Base-by-base conservation (phyloP, 2,113 vertebrate species). In the Collichthys lucidus region DNA sequence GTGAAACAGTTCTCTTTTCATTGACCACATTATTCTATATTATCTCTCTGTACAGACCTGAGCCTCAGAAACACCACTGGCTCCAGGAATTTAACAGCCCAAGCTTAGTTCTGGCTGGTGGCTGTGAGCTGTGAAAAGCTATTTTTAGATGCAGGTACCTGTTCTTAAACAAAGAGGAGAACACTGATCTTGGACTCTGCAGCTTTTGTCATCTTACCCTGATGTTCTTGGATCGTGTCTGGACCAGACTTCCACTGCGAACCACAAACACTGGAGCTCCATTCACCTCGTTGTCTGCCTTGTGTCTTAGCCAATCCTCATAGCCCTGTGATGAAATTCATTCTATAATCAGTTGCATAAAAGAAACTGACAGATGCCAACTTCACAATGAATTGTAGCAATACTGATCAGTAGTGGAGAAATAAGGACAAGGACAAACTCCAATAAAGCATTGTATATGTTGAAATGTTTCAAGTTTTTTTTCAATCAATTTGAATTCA, bases 261-360 rank as follows among this genome's bases (percentile, higher is more conserved):
- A 99, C 97, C 83, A 99, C 98, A 86, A 97, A 98, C 80, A 99
- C 98, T 0, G 98, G 98, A 82, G 98, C 98, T 71, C 97, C 97
- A 0, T 99, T 99, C 67, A 99, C 98, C 95, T 99, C 98, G 75
- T 99, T 99, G 94, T 99, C 98, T 6, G 98, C 97, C 88, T 98
- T 99, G 92, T 99, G 98, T 60, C 98, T 95, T 80, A 99, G 95
- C 98, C 98, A 99, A 79, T 99, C 98, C 93, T 99, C 98, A 77
- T 98, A 99, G 69, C 98, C 98, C 98, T 99, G 42, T 1, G 12
- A 53, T 62, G n/a, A 67, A 31, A 69, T 3, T 20, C 2, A 47
- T 12, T 50, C 8, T 52, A 17, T 35, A 17, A 46, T 4, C 3
- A 3, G 15, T 57, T 26, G 77, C 44, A 63, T 11, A 3, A 1